Conservation (phyloP, 1,140 invertebrate species). For the Chrysomallon squamiferum region DNA sequence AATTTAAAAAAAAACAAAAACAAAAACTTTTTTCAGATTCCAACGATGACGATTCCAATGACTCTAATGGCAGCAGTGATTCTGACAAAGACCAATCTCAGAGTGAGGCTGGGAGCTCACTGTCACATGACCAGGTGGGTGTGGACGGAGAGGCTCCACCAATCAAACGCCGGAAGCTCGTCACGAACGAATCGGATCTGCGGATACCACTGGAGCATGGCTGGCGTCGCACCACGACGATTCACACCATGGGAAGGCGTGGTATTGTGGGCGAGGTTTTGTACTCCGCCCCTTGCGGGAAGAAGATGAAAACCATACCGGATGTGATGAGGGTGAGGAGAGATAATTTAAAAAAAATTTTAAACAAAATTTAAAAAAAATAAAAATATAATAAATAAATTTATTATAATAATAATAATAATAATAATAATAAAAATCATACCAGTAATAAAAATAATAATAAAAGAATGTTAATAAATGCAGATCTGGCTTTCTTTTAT, state of each 20-base stretch:
- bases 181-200: constrained; percentile 69
- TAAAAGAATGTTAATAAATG: too few relatives aligned
- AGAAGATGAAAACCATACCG: constrained; percentile 76
- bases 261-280: constrained; percentile 76
- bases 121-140: neutral
- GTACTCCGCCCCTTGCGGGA: constrained; percentile 86
- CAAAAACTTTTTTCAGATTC: too few relatives aligned
- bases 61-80: too few relatives aligned
- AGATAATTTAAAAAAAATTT: neutral
- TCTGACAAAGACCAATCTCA: neutral
- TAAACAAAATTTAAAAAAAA: too few relatives aligned
- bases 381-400: too few relatives aligned
- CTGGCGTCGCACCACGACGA: constrained; percentile 89
- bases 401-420: too few relatives aligned
- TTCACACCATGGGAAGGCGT: constrained; percentile 75
- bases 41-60: too few relatives aligned
- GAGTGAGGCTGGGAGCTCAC: neutral
- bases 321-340: constrained; percentile 74
- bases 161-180: constrained; percentile 53
- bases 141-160: constrained; percentile 20
- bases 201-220: constrained; percentile 79
- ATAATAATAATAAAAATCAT: too few relatives aligned
- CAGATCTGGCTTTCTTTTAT: too few relatives aligned
- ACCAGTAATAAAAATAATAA: too few relatives aligned
- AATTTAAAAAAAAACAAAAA: too few relatives aligned